Base-by-base conservation (phyloP, 2,113 vertebrate species). In the Telmatochromis brachygnathus region DNA sequence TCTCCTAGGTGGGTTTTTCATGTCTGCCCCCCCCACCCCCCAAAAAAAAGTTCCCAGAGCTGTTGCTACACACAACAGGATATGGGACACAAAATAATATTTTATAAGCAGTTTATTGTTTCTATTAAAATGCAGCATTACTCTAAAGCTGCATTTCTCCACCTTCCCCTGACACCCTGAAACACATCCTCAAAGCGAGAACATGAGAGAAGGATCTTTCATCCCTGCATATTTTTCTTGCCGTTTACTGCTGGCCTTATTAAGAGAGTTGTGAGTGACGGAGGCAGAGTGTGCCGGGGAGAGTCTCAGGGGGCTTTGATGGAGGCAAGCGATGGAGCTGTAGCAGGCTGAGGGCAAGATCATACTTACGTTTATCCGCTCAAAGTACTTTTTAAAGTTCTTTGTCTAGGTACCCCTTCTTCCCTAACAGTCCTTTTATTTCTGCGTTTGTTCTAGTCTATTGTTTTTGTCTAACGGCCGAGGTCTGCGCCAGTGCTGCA, bases 181-280 rank as follows among this genome's bases (percentile, higher is more conserved):
- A 94, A 93, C 88, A 70, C 92, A 92, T 89, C 93, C 92, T 96
- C 94, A 95, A 95, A 94, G 94, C 85, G 28, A 62, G 81, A 92
- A 94, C 93, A 94, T 91, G 89, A 94, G 91, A 94, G 93, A 88
- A 89, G 84, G 86, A 92, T 93, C 93, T 95, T 94, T 94, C 94
- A 96, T 95, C 91, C 88, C 89, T 83, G 88, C 91, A 95, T 94
- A 91, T 95, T 94, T 93, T 95, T 91, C 92, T 93, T 89, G 91
- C 86, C 92, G 75, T 94, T 94, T 95, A 93, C 93, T 92, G 91
- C 91, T 96, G 95, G 95, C 94, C 95, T 95, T 96, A 95, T 96
- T 96, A 96, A 92, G 94, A 70, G 93, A 93, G 90, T 77, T 94
- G 88, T 95, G 96, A 95, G 94, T 95, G 94, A 94, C 89, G 87